Evolutionary conservation across 2,888 invertebrate species (phyloP), one percentile per base, ranked within the genome.

Genomic region (Notodonta dromedarius): DNA sequence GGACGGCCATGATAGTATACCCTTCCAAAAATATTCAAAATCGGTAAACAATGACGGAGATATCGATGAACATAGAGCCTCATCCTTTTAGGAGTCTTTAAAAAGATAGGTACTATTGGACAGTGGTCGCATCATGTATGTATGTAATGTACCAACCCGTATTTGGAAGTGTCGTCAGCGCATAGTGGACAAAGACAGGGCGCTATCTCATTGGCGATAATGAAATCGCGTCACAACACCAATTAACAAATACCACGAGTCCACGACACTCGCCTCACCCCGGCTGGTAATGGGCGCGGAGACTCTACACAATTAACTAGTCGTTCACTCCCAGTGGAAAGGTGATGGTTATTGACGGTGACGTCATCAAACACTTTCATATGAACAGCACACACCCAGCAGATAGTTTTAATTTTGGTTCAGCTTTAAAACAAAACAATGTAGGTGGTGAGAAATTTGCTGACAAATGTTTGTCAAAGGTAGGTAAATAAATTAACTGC

Each of bases 191-290:
- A 68, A 71, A 63, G 54, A 62, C 57, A 57, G 42, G 60, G 14
- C 56, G 63, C 58, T 74, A 74, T 74, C 75, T 73, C 64, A 59
- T 66, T 61, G 67, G 79, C 79, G 85, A 85, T 86, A 82, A 86
- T 82, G 77, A 77, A 84, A 81, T 69, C 70, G 80, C 79, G 85
- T 81, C 79, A 77, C 73, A 76, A 85, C 79, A 82, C 74, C 83
- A 87, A 89, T 90, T 88, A 89, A 83, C 82, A 74, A 87, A 90
- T 89, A 80, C 88, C 85, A 82, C 77, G 83, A 90, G 88, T 80
- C 88, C 85, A 82, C 77, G 83, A 83, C 85, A 85, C 85, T 87
- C 85, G 78, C 77, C 81, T 88, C 88, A 85, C 77, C 79, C 80
- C 67, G 74, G 78, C 73, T 74, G 68, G 77, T 89, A 90, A 89